Base-by-base conservation (phyloP, 2,113 vertebrate species). In the Hippocampus abdominalis region DNA sequence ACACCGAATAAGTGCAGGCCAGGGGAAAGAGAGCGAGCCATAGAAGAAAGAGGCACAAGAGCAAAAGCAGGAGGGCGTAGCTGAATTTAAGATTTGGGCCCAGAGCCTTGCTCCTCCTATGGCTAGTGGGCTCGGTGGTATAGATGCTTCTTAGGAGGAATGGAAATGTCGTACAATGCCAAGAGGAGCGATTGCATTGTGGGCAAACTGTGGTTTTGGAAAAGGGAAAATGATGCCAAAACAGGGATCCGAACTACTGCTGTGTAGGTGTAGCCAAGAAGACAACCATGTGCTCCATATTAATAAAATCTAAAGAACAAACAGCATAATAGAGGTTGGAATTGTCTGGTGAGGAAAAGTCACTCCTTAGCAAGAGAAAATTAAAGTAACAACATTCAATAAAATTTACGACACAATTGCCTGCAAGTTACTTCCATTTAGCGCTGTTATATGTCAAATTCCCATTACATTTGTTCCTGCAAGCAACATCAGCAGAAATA, bases 301-400 rank as follows among this genome's bases (percentile, higher is more conserved):
- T 74, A 89, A 90, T 91, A 88, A 90, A 84, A 74, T 78, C 88
- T 79, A 67, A 4, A 71, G 72, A 74, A 79, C 81, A 89, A 88
- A 90, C 73, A 85, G 79, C 77, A 80, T 74, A 77, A 68, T 25
- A 18, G 74, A 70, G 66, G 75, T 77, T 84, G 80, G 70, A 66
- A 78, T 74, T 73, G 70, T 80, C 64, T 68, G 69, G 60, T 57
- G 51, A 77, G 63, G 66, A 15, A 62, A 29, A 53, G 36, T 61
- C 8, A 11, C 68, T 76, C 66, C 66, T 64, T 62, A 69, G 70
- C 61, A 64, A 25, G 46, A 49, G 46, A 15, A 51, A 49, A 5
- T 49, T 18, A 21, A 51, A 9, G 49, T 21, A 51, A 51, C 49
- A 51, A 51, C 20, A 51, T 51, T 51, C 20, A 48, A 16, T 48